These are phyloP conservation scores for Hecatera dysodea DNA, from an alignment of 2,888 invertebrate genomes.

Conservation along the genomic window DNA sequence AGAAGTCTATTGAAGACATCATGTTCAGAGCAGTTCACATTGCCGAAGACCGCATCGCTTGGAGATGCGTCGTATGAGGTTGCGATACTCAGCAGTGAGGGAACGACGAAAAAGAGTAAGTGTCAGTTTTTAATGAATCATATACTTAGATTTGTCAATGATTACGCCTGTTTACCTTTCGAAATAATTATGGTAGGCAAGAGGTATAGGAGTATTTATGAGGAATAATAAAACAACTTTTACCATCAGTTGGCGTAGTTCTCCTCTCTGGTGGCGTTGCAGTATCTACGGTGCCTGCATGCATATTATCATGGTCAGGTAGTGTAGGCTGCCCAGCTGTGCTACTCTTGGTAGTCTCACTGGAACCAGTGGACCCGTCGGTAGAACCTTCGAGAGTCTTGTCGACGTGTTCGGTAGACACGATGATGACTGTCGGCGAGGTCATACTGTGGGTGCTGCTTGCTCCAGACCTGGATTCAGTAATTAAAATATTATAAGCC, in stretches of 20 bases:
- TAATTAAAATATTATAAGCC: background rate
- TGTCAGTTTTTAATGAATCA: too few relatives aligned
- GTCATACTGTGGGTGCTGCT: conserved; percentile 86
- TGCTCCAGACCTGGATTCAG: conserved; percentile 76
- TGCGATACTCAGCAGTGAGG: too few relatives aligned
- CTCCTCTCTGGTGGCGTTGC: conserved; percentile 78
- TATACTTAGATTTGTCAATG: too few relatives aligned
- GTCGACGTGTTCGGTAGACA: conserved; percentile 80
- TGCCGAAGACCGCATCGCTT: too few relatives aligned
- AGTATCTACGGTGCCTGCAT: conserved; percentile 80
- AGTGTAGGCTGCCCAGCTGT: conserved; percentile 76
- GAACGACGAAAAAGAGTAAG: too few relatives aligned
- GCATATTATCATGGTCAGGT: conserved; percentile 86
- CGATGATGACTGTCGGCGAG: conserved; percentile 76
- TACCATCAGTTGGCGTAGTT: conserved; percentile 86
- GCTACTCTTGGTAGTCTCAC: conserved; percentile 64
- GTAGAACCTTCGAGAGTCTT: conserved; percentile 78
- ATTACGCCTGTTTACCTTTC: too few relatives aligned
- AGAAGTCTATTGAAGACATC: too few relatives aligned
- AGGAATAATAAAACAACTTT: too few relatives aligned
- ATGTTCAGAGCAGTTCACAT: too few relatives aligned
- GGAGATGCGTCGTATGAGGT: too few relatives aligned
- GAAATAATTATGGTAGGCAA: too few relatives aligned
- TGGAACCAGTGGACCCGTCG: conserved; percentile 67
- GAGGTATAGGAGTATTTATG: too few relatives aligned